Evolutionary conservation across 2,113 vertebrate genomes (phyloP).

Genomic region (Pseudorectes ferrugineus): DNA sequence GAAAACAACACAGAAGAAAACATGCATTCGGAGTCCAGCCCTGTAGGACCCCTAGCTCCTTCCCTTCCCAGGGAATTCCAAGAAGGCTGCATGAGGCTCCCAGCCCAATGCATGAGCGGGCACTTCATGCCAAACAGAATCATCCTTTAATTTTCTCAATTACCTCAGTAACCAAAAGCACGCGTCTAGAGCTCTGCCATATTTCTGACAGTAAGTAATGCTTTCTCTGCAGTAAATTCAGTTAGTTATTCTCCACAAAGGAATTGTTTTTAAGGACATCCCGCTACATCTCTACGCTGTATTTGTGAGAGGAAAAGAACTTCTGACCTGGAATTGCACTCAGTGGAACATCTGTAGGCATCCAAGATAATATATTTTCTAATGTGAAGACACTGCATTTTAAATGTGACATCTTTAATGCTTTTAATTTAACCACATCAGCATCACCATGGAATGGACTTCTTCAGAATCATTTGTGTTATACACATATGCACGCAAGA

Average conservation of each 20-base stretch:
- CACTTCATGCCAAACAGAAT: neutral
- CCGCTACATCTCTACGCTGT: fast-evolving
- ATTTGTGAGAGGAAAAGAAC: neutral
- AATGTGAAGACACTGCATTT: neutral
- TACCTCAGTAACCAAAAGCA: neutral
- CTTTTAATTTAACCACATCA: neutral
- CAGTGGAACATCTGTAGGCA: neutral
- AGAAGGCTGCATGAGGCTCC: neutral
- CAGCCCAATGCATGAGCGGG: fast-evolving
- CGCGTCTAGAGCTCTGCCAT: neutral
- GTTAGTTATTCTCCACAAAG: neutral
- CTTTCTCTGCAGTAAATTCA: neutral
- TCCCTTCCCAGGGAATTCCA: neutral
- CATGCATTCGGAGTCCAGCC: fast-evolving
- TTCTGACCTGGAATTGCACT: neutral
- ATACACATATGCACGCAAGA: neutral
- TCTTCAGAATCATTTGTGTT: neutral
- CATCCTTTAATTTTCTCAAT: neutral
- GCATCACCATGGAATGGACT: neutral
- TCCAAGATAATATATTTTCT: neutral
- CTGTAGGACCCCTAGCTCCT: neutral
- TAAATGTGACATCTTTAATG: neutral
- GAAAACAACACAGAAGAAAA: neutral
- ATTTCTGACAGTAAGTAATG: neutral
- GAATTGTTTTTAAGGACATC: neutral